Evolutionary conservation across 2,888 invertebrate genomes (phyloP), one percentile per base, ranked within the genome.

Genomic region (Ecdyonurus torrentis): DNA sequence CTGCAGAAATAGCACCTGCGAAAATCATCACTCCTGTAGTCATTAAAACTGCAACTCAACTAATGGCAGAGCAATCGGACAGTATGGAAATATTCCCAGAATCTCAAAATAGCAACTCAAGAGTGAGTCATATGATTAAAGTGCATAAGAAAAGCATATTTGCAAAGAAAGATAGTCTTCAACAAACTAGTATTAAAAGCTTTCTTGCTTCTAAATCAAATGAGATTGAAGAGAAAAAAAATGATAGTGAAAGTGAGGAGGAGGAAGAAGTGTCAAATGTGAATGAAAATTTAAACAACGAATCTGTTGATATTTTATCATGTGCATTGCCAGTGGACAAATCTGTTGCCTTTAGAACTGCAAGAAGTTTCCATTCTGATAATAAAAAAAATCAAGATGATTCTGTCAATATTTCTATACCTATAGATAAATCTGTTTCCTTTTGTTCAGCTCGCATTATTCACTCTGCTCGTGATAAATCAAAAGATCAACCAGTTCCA

Each of bases 111-210:
- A n/a, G 19, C 59, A 24, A 61, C 23, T 18, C 58, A 22, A 52
- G 52, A 61, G 53, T 23, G 58, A 60, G 65, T 62, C 58, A 52
- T 61, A 19, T 64, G 20, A 62, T 63, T 64, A 1, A 62, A 65
- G 60, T 64, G 64, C 25, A 66, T 65, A 37, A 72, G 71, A 59
- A 70, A 69, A 65, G 70, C 71, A 37, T 37, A 37, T 37, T 37
- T 37, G 65, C 66, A 25, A 79, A 78, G 72, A 75, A 74, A 69
- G 79, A 80, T 69, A 71, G 74, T 19, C 69, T 79, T 18, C 76
- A 74, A 24, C 80, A 81, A 72, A 78, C 78, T 1, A 77, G 75
- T 68, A 70, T 80, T 15, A 37, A 37, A 18, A 22, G 52, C 23
- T 59, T 52, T 52, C 3, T 58, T 23, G 52, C 37, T n/a, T 52